Evolutionary conservation across 2,113 vertebrate genomes (phyloP).

Genomic region (Corydoras maculifer): DNA sequence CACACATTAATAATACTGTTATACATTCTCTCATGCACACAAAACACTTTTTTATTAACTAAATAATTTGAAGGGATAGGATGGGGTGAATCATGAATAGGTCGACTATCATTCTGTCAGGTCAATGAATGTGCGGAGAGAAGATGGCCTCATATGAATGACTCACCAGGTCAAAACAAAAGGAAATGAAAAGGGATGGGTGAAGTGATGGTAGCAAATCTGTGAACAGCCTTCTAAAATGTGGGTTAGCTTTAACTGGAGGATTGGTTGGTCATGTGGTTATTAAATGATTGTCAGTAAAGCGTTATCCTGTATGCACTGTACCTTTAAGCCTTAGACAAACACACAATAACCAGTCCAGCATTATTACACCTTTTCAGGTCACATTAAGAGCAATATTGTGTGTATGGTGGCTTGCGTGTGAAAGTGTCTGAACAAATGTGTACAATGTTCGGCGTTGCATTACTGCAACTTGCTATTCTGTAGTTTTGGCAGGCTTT

Average conservation of each 20-base stretch:
- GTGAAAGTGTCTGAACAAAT: slow-evolving; percentile 19
- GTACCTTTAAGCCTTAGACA: slow-evolving; percentile 40
- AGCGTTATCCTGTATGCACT: slow-evolving; percentile 41
- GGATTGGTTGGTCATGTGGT: slow-evolving; percentile 34
- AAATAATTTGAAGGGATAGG: slow-evolving; percentile 19
- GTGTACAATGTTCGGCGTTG: neutral
- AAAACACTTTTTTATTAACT: slow-evolving; percentile 14
- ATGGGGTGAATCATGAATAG: slow-evolving; percentile 19
- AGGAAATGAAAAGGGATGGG: slow-evolving; percentile 7
- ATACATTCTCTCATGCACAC: slow-evolving; percentile 4
- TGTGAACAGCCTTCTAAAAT: neutral
- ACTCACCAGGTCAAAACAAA: slow-evolving; percentile 7
- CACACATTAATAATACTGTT: slow-evolving; percentile 20
- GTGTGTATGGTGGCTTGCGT: slow-evolving; percentile 21
- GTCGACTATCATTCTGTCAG: slow-evolving; percentile 13
- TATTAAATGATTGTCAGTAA: slow-evolving; percentile 43
- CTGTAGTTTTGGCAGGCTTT: slow-evolving; percentile 21
- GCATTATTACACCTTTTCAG: slow-evolving; percentile 37
- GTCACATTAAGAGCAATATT: slow-evolving; percentile 43
- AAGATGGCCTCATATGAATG: slow-evolving; percentile 37
- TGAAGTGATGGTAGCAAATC: neutral
- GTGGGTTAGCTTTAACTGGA: slow-evolving; percentile 2
- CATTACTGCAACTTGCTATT: slow-evolving; percentile 22
- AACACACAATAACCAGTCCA: slow-evolving; percentile 40
- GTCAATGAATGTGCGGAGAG: slow-evolving; percentile 27